A percentile compares a stretch with the other conserved stretches of the same genome.
Conservation (phyloP, 2,888 invertebrate genomes). For the Acrobasis suavella region DNA sequence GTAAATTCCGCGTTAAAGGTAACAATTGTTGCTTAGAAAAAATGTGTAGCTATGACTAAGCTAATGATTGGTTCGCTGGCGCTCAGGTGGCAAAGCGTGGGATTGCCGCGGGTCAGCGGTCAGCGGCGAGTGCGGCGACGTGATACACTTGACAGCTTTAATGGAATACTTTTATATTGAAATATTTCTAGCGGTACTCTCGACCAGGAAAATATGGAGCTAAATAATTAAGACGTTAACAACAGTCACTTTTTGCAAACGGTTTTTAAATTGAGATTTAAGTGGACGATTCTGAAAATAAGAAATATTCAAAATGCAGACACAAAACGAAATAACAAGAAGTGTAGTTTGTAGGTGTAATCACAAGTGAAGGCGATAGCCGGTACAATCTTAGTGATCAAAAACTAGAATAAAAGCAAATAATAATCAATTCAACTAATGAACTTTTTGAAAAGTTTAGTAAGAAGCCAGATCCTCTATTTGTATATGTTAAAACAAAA, state of each 20-base stretch:
- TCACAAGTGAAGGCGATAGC: background rate
- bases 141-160: constrained; percentile 42
- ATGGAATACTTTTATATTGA: constrained; percentile 33
- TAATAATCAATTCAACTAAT: no score
- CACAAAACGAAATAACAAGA: background rate
- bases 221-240: constrained; percentile 4
- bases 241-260: background rate
- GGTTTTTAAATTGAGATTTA: constrained; percentile 20
- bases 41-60: constrained; percentile 39
- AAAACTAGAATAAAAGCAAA: background rate
- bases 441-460: no score
- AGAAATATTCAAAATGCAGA: background rate
- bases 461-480: no score
- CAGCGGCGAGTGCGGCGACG: constrained; percentile 29
- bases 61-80: constrained; percentile 39
- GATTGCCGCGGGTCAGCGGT: constrained; percentile 53
- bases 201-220: background rate
- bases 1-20: constrained; percentile 32
- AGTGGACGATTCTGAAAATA: background rate
- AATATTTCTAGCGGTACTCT: constrained; percentile 11
- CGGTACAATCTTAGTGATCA: background rate
- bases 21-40: constrained; percentile 45
- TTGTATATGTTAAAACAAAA: no score
- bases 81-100: constrained; percentile 53
- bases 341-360: background rate